A percentile compares a stretch with the other conserved stretches of the same genome.
Evolutionary conservation across 2,113 vertebrate species (phyloP).

Genomic region (Cacatua alba): DNA sequence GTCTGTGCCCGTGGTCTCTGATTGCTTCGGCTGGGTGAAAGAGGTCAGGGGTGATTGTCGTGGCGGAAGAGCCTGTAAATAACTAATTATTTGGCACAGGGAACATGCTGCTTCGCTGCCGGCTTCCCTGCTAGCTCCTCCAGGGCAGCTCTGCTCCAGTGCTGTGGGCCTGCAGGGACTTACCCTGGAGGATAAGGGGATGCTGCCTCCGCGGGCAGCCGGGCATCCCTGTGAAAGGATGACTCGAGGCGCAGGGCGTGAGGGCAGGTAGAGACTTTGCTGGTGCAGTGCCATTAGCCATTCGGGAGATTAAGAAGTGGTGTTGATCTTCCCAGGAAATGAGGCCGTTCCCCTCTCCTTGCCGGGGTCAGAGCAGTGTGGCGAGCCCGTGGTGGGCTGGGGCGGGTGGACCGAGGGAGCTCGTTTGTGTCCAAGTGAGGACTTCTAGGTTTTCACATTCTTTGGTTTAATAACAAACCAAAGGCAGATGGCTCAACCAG

Average conservation of each 20-base stretch:
- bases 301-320: fast-evolving
- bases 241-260: fast-evolving
- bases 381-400: background rate
- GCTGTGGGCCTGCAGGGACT: background rate
- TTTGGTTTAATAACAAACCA: slow-evolving; percentile 27
- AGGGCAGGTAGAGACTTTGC: background rate
- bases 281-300: fast-evolving
- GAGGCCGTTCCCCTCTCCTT: background rate
- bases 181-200: background rate
- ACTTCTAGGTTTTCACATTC: slow-evolving; percentile 30
- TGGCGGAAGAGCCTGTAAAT: slow-evolving; percentile 31
- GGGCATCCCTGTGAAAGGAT: background rate
- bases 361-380: fast-evolving
- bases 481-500: background rate
- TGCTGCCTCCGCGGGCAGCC: fast-evolving
- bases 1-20: slow-evolving; percentile 24
- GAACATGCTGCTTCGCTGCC: background rate
- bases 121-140: background rate
- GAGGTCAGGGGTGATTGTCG: slow-evolving; percentile 41
- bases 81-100: slow-evolving; percentile 36
- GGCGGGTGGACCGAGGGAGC: background rate
- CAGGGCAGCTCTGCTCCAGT: background rate
- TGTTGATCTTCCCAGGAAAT: fast-evolving
- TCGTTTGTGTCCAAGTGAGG: background rate
- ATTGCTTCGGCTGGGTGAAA: slow-evolving; percentile 22